Evolutionary conservation across 2,797 vertebrate genomes (phyloP).

Genomic region (Scolopax rusticola): DNA sequence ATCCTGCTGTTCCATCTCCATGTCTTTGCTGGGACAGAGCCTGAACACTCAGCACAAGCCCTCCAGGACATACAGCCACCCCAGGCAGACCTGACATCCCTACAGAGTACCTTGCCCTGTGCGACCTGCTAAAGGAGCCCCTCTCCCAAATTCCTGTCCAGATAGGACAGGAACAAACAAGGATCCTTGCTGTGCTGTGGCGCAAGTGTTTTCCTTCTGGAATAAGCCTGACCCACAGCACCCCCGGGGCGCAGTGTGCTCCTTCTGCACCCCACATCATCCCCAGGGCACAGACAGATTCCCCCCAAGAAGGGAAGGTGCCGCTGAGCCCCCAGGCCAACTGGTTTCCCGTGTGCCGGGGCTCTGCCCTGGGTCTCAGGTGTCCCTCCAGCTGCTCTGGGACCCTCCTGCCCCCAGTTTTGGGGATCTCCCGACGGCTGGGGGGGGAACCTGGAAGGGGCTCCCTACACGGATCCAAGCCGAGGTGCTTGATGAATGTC

Average conservation of each 20-base stretch:
- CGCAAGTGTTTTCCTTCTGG: not conserved
- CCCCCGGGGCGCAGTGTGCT: accelerated
- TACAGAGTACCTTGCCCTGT: not conserved
- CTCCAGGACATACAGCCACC: accelerated
- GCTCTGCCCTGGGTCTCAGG: not conserved
- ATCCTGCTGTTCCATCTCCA: not conserved
- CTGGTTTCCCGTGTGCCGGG: accelerated
- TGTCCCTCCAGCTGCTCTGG: not conserved
- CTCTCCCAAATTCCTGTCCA: not conserved
- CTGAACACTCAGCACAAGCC: not conserved
- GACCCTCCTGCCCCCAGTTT: not conserved
- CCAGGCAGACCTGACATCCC: not conserved
- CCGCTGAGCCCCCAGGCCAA: not conserved
- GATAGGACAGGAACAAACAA: not conserved
- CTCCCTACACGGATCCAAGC: not conserved
- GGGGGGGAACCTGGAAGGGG: too few species aligned
- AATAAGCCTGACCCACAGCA: not conserved
- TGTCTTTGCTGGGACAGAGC: not conserved
- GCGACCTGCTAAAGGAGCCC: not conserved
- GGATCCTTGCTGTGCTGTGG: not conserved
- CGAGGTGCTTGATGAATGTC: accelerated
- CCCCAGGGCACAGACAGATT: not conserved
- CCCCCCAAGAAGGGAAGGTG: not conserved
- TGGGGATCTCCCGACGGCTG: accelerated
- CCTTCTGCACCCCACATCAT: not conserved